A percentile compares a stretch with the other conserved stretches of the same genome.
These are phyloP conservation scores for Lucifuga dentata DNA, from an alignment of 2,113 vertebrate species.

Conservation along the genomic window DNA sequence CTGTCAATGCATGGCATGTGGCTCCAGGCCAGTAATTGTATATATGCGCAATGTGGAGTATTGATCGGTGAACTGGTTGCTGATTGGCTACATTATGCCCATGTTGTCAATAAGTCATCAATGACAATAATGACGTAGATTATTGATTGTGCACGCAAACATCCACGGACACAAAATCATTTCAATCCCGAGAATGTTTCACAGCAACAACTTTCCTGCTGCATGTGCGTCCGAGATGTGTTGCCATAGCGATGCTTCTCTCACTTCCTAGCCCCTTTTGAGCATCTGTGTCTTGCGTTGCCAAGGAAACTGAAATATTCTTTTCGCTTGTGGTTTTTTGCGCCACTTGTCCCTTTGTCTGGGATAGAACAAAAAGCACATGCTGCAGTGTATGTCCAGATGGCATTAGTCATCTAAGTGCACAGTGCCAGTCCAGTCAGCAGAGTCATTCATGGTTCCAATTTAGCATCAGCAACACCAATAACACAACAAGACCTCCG, in stretches of 20 bases:
- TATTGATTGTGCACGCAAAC: no score
- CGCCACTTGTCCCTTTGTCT: conserved; percentile 61
- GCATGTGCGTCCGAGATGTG: conserved; percentile 45
- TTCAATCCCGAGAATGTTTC: conserved; percentile 9
- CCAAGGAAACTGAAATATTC: conserved; percentile 72
- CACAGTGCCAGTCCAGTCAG: conserved; percentile 29
- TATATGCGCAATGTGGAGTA: neutral
- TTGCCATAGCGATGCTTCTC: conserved; percentile 75
- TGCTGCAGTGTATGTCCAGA: conserved; percentile 30
- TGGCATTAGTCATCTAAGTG: conserved; percentile 63
- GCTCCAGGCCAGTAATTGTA: neutral
- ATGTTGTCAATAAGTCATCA: conserved; percentile 8
- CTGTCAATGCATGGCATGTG: neutral
- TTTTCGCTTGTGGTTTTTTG: conserved; percentile 43
- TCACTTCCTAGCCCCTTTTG: conserved; percentile 54
- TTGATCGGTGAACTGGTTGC: neutral
- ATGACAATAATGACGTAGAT: neutral
- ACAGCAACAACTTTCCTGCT: conserved; percentile 44
- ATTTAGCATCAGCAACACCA: conserved; percentile 9
- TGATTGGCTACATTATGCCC: neutral
- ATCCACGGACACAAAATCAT: neutral
- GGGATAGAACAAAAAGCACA: conserved; percentile 63
- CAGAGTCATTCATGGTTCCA: conserved; percentile 44
- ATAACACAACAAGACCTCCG: neutral
- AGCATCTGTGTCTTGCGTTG: conserved; percentile 61